Conservation (phyloP, 1,140 invertebrate species). For the Hesperophylax magnus region DNA sequence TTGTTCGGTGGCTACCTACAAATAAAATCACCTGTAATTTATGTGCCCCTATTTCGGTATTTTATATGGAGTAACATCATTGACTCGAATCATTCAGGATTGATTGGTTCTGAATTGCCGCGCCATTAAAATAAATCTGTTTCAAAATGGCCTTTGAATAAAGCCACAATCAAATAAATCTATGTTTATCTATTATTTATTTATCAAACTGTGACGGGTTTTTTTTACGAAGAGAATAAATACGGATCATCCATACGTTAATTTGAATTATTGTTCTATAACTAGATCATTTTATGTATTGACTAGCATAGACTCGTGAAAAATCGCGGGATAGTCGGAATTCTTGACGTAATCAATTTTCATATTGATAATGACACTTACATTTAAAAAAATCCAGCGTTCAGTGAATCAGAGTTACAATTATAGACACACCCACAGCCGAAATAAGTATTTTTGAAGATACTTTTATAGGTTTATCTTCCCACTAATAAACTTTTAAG, state of each 20-base stretch:
- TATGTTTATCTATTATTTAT: slow-evolving; percentile 10
- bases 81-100: slow-evolving; percentile 28
- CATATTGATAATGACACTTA: too few relatives aligned
- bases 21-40: slow-evolving; percentile 49
- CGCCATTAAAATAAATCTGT: slow-evolving; percentile 28
- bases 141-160: slow-evolving; percentile 19
- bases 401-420: too few relatives aligned
- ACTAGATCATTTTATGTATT: too few relatives aligned
- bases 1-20: slow-evolving; percentile 6
- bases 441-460: too few relatives aligned
- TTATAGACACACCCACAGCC: too few relatives aligned
- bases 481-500: too few relatives aligned
- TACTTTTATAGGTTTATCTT: too few relatives aligned
- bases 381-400: too few relatives aligned
- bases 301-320: too few relatives aligned
- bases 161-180: neutral
- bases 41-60: slow-evolving; percentile 47
- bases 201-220: neutral
- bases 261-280: too few relatives aligned
- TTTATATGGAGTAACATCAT: slow-evolving; percentile 19
- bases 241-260: neutral
- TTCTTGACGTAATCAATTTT: too few relatives aligned
- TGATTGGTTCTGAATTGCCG: slow-evolving; percentile 20
- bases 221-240: neutral
- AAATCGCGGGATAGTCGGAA: too few relatives aligned